Evolutionary conservation across 2,113 vertebrate species (phyloP).

Genomic region (Rhombomys opimus): DNA sequence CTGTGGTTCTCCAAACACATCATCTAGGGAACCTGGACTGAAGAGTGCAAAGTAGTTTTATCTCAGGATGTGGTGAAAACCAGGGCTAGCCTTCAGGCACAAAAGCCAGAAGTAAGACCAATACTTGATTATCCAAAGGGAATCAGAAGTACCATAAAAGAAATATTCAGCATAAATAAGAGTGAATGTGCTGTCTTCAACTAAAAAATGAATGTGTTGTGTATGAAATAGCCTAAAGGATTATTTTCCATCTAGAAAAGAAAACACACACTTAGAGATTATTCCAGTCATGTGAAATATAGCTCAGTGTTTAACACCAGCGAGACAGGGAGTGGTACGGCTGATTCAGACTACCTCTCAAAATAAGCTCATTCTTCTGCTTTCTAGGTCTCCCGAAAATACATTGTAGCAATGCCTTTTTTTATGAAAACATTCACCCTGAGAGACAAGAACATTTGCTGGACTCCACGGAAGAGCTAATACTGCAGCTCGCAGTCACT

Average conservation of each 20-base stretch:
- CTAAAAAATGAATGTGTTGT: background rate
- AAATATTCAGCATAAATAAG: conserved; percentile 46
- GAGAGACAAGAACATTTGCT: background rate
- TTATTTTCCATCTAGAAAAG: conserved; percentile 55
- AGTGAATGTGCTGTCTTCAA: background rate
- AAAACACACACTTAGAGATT: conserved; percentile 10
- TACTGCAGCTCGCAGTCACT: background rate
- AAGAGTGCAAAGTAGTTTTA: background rate
- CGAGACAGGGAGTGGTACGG: background rate
- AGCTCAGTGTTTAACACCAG: background rate
- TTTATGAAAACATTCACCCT: background rate
- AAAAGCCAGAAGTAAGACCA: background rate
- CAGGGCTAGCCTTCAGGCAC: background rate
- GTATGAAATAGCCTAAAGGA: conserved; percentile 45
- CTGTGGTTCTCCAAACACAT: background rate
- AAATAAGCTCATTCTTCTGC: background rate
- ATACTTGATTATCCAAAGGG: background rate
- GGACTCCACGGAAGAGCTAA: background rate
- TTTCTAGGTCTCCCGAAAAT: background rate
- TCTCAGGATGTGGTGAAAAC: background rate
- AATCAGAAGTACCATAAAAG: background rate
- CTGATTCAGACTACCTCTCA: background rate
- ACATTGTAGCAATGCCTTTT: background rate
- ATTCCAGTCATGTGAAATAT: conserved; percentile 10
- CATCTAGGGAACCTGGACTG: background rate